Conservation (phyloP, 92 coral and sea anemone genomes). For the Parazoanthus darwini region DNA sequence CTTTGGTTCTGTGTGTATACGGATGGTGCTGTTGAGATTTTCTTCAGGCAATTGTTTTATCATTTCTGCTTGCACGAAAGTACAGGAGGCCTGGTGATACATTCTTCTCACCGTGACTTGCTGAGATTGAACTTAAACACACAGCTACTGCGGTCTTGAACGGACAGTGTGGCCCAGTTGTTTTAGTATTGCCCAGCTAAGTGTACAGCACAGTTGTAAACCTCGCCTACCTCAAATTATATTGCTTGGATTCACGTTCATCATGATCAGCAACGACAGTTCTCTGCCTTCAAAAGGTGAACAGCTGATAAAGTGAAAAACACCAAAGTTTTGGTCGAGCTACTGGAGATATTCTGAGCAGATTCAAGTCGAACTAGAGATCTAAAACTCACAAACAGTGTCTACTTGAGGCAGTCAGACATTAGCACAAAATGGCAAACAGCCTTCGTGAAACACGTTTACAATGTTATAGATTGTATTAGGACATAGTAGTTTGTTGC, state of each 20-base stretch:
- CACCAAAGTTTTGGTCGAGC: not conserved
- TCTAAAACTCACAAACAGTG: not conserved
- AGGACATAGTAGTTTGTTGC: slow-evolving; percentile 20
- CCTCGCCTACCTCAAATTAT: not conserved
- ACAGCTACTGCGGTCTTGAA: not conserved
- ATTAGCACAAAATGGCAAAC: not conserved
- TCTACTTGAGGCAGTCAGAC: not conserved
- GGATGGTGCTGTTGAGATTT: not conserved
- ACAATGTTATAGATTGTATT: not conserved
- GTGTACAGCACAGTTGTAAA: not conserved
- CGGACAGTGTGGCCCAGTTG: no score
- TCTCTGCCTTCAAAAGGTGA: not conserved
- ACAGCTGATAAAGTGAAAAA: not conserved
- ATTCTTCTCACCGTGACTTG: no score
- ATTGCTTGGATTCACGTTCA: no score
- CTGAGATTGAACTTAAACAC: not conserved
- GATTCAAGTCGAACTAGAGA: not conserved
- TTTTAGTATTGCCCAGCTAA: not conserved
- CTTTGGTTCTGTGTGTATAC: no score
- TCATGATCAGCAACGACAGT: no score
- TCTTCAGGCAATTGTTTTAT: not conserved
- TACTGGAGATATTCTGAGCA: not conserved
- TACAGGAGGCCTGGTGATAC: not conserved
- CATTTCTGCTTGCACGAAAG: not conserved
- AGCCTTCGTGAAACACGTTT: not conserved